Evolutionary conservation across 1,140 invertebrate genomes (phyloP).

Genomic region (Lepidurus packardi): DNA sequence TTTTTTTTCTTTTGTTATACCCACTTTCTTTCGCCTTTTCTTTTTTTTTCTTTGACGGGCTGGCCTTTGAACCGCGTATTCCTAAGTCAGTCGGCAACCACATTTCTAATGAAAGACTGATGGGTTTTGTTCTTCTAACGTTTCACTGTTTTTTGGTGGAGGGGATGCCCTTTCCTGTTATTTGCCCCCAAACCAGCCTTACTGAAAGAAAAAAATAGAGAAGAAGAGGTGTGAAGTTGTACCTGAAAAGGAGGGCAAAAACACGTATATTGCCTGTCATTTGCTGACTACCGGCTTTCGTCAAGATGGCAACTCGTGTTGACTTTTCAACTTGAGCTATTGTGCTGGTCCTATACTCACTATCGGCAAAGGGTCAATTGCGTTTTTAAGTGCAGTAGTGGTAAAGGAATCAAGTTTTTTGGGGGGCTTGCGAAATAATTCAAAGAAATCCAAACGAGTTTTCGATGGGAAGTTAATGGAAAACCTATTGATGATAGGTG

Average conservation of each 20-base stretch:
- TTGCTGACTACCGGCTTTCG: not conserved
- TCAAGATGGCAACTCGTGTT: not conserved
- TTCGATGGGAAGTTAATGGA: constrained; percentile 7
- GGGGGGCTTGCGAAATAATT: not conserved
- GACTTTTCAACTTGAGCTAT: not conserved
- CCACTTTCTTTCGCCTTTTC: not conserved
- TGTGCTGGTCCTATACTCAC: not conserved
- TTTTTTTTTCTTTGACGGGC: not conserved
- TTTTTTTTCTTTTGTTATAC: not conserved
- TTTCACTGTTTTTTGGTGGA: not conserved
- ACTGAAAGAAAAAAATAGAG: not conserved
- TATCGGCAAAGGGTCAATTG: not conserved
- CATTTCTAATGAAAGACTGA: constrained; percentile 5
- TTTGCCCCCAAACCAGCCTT: not conserved
- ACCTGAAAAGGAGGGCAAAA: not conserved
- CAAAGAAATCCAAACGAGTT: not conserved
- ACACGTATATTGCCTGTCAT: not conserved
- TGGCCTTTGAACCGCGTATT: not conserved
- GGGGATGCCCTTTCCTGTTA: not conserved
- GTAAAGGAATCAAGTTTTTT: not conserved
- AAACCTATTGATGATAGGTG: not conserved
- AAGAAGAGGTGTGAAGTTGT: constrained; percentile 16
- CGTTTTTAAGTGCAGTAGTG: not conserved
- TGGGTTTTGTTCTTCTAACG: not conserved
- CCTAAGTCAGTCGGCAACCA: constrained; percentile 17